phyloP scores from a whole-genome alignment of 2,113 vertebrate species.

The Ictidomys tridecemlineatus region DNA sequence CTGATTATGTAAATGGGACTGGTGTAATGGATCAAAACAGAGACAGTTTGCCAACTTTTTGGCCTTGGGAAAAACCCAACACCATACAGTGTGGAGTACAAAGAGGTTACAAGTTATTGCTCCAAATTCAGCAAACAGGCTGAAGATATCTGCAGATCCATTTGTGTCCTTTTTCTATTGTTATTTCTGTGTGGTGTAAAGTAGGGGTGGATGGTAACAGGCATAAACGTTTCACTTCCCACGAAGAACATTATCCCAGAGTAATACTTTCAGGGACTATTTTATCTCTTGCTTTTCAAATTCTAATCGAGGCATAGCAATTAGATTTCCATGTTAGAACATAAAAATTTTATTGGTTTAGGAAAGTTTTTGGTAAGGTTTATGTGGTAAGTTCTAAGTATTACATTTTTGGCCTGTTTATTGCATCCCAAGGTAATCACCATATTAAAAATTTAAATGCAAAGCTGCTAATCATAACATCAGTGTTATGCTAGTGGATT shows the following conservation, averaged over 20 bases:
- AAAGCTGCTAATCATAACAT: not conserved
- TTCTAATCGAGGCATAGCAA: not conserved
- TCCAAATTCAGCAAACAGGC: not conserved
- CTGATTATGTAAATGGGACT: not conserved
- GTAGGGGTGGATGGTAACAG: not conserved
- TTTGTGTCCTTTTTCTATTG: not conserved
- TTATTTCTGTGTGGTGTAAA: not conserved
- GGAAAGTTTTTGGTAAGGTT: not conserved
- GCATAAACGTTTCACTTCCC: not conserved
- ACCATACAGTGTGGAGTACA: not conserved
- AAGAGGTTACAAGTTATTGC: not conserved
- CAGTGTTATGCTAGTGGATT: not conserved
- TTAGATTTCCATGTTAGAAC: not conserved
- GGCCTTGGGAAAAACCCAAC: not conserved
- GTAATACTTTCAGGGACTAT: not conserved
- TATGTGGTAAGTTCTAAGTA: not conserved
- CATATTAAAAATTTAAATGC: not conserved
- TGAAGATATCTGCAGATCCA: not conserved
- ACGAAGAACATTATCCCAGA: not conserved
- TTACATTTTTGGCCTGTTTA: not conserved
- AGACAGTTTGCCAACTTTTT: not conserved
- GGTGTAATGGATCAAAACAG: not conserved
- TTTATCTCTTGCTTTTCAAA: conserved; percentile 3
- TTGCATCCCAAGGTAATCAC: not conserved
- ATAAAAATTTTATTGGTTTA: not conserved